Percentiles rank a stretch among this genome's conserved stretches.
Conservation (phyloP, 2,888 invertebrate genomes). For the Agrilus biguttatus region DNA sequence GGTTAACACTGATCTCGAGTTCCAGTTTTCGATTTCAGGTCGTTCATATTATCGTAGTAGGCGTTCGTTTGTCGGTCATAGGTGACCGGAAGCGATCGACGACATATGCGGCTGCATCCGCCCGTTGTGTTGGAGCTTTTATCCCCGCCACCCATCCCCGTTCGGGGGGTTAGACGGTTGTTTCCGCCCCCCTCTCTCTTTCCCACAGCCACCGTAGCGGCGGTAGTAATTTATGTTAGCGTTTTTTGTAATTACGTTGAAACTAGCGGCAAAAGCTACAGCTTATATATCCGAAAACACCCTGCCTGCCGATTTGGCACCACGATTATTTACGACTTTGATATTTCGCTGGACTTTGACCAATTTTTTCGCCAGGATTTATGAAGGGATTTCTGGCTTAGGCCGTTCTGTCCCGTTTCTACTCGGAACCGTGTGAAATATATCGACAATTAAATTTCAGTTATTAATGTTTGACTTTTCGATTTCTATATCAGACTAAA, state of each 20-base stretch:
- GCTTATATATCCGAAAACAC: conserved; percentile 3
- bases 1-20: no score
- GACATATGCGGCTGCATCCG: conserved; percentile 30
- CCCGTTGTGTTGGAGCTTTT: conserved; percentile 10
- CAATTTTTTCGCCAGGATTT: conserved; percentile 11
- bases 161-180: conserved; percentile 6
- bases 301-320: conserved; percentile 12
- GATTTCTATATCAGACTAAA: no score
- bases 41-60: background rate
- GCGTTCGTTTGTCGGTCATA: conserved; percentile 17
- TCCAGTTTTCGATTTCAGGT: no score
- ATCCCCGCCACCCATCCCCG: conserved; percentile 12
- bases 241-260: conserved; percentile 18
- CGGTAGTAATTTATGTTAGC: conserved; percentile 19
- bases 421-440: no score
- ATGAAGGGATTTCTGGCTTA: conserved; percentile 4
- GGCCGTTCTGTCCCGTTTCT: conserved; percentile 4
- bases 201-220: background rate
- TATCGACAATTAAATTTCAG: no score
- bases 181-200: conserved; percentile 12
- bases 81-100: conserved; percentile 29
- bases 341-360: conserved; percentile 12
- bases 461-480: no score
- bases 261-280: conserved; percentile 12
- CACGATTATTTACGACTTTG: conserved; percentile 14